Evolutionary conservation across 2,888 invertebrate species (phyloP), one percentile per base, ranked within the genome.

Genomic region (Hirtodrosophila histrioides): DNA sequence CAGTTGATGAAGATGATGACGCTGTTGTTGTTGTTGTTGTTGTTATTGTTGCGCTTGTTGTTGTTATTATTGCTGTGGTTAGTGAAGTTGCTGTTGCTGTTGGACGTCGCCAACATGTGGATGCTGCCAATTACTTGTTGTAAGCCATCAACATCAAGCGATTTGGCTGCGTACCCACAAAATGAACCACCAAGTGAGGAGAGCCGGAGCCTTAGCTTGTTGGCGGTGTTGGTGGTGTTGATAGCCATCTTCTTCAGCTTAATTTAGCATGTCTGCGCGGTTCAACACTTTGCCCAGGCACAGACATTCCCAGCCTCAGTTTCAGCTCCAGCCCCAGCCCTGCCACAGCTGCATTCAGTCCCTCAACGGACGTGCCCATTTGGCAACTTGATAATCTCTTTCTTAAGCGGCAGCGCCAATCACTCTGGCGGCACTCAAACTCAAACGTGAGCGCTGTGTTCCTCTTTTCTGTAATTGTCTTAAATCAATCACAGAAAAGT

Each of bases 181-280:
- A 31, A 9, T 7, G 31, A 69, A 70, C 57, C 27, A 45, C 48
- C 36, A 39, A 43, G 37, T 37, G 37, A 27, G 45, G 12, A 43
- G 35, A 45, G 35, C 37, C 27, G 40, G 8, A 41, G 39, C 43
- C 27, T 43, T 33, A 37, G 55, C 44, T 58, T 61, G 37, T 33
- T 57, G 63, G 36, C 54, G 66, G 55, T 81, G 75, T 64, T 78
- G 83, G 69, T 81, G 85, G 84, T 84, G 84, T 84, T 84, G 84
- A 84, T 84, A 84, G 87, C 87, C 84, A 84, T 84, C 84, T 86
- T 84, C 84, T 84, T 86, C 87, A 85, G 84, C 87, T 84, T 84
- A 84, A 84, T 84, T 84, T 84, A 84, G 84, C 84, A 84, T 84
- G 84, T 84, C 84, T 86, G 87, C 79, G 77, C 82, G 87, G 84